A percentile compares a stretch with the other conserved stretches of the same genome.
phyloP scores from a whole-genome alignment of 2,113 vertebrate genomes.

The Bubalus kerabau region DNA sequence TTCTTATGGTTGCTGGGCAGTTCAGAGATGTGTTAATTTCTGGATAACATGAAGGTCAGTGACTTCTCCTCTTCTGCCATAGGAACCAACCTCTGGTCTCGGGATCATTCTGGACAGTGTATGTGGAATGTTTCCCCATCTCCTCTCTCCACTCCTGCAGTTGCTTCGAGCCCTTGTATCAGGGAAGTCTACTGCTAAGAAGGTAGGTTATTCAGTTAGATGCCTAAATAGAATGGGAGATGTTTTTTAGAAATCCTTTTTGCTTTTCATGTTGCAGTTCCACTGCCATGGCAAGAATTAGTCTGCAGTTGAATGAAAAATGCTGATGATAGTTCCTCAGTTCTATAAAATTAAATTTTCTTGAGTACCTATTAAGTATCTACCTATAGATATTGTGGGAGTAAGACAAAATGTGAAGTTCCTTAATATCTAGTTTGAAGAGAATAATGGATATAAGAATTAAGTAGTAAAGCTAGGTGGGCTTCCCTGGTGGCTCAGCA shows the following conservation, averaged over 20 bases:
- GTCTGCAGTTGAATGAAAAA: background rate
- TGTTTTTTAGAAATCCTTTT: background rate
- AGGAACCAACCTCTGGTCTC: constrained; percentile 94
- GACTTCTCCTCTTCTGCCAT: constrained; percentile 17
- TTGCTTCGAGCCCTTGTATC: constrained; percentile 93
- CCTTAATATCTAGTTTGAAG: background rate
- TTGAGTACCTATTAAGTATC: background rate
- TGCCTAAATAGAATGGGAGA: background rate
- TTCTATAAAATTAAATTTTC: background rate
- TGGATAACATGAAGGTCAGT: background rate
- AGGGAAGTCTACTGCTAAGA: constrained; percentile 95
- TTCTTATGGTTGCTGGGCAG: background rate
- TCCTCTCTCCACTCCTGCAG: constrained; percentile 91
- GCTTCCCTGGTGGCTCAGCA: background rate
- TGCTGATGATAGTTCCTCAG: background rate
- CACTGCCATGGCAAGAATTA: background rate
- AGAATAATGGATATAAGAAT: background rate
- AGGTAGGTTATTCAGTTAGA: constrained; percentile 78
- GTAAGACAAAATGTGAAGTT: background rate
- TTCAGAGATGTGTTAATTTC: background rate
- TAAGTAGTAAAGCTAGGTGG: background rate
- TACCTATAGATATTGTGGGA: background rate
- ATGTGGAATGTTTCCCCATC: constrained; percentile 93
- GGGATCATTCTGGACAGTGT: constrained; percentile 97
- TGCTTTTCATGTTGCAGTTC: background rate